Evolutionary conservation across 1,140 invertebrate species (phyloP).

Genomic region (Bombus turneri): DNA sequence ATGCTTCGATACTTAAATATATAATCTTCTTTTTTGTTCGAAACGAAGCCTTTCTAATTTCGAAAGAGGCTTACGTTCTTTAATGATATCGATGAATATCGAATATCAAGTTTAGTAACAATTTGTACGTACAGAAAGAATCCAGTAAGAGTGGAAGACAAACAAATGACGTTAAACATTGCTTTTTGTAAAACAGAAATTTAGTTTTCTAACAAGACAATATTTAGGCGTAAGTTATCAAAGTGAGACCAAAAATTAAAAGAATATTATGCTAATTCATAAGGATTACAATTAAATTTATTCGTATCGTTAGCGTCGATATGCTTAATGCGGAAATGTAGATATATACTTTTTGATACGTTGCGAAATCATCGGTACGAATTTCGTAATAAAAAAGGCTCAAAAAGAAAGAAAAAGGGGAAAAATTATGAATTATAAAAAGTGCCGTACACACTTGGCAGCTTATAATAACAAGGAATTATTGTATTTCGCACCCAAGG

Average conservation of each 20-base stretch:
- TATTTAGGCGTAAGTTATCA: constrained; percentile 78
- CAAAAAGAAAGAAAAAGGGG: constrained; percentile 3
- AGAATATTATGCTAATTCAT: constrained; percentile 69
- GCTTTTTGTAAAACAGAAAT: constrained; percentile 56
- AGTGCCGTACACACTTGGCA: constrained; percentile 33
- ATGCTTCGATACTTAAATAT: constrained; percentile 48
- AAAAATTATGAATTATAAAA: background rate
- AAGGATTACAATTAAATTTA: constrained; percentile 70
- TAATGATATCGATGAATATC: constrained; percentile 5
- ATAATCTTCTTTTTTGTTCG: constrained; percentile 9
- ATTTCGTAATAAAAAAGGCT: constrained; percentile 16
- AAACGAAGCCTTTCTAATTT: constrained; percentile 15
- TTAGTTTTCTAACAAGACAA: constrained; percentile 77
- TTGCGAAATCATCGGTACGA: constrained; percentile 32
- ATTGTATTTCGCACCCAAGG: constrained; percentile 17
- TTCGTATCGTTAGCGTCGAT: constrained; percentile 51
- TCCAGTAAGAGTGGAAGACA: constrained; percentile 8
- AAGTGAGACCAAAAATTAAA: constrained; percentile 79
- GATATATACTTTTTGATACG: constrained; percentile 62
- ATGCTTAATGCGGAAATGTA: constrained; percentile 50
- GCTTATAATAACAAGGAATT: constrained; percentile 27
- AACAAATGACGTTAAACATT: constrained; percentile 30
- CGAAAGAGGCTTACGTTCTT: constrained; percentile 11
- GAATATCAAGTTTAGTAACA: background rate
- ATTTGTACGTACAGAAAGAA: constrained; percentile 8